Base-by-base conservation (phyloP, 2,113 vertebrate species). In the Tragelaphus buxtoni region DNA sequence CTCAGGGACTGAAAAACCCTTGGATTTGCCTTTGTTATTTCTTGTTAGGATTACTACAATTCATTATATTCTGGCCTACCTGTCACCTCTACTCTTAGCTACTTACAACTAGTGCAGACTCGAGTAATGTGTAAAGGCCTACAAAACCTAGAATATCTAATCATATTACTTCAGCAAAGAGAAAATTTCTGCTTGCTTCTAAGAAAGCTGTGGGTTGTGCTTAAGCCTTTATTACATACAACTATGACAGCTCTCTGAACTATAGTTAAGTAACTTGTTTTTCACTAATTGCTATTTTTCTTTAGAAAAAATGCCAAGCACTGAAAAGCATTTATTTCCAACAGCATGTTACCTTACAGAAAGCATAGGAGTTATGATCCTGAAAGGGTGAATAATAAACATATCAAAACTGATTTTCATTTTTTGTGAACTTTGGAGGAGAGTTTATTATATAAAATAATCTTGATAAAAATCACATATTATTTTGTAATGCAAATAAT, bases 31-130 rank as follows among this genome's bases (percentile, higher is more conserved):
- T 97, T 97, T 81, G 39, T 98, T 98, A 84, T 98, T 98, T 98
- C 96, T 98, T 97, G 97, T 96, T 95, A 96, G 92, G 88, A 97
- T 98, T 98, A 98, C 95, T 55, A 58, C 94, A 97, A 98, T 98
- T 98, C 97, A 98, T 98, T 98, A 96, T 93, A 97, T 98, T 82
- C 90, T 96, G 92, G 97, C 92, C 96, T 97, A 97, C 95, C 98
- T 98, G 98, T 98, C 98, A 98, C 96, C 97, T 98, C 96, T 95
- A 84, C 96, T 98, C 97, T 96, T 96, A 95, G 94, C 90, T 97
- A 90, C 95, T 97, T 98, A 79, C 82, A 98, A 86, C 97, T 92
- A 94, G 90, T 92, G 32, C 90, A 97, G 97, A 98, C 93, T 95
- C 95, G 92, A 93, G 76, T 77, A 96, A 97, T 96, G 93, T 96